These are phyloP conservation scores for Ptilorrhoa leucosticta DNA, from an alignment of 2,113 vertebrate species.

Conservation along the genomic window DNA sequence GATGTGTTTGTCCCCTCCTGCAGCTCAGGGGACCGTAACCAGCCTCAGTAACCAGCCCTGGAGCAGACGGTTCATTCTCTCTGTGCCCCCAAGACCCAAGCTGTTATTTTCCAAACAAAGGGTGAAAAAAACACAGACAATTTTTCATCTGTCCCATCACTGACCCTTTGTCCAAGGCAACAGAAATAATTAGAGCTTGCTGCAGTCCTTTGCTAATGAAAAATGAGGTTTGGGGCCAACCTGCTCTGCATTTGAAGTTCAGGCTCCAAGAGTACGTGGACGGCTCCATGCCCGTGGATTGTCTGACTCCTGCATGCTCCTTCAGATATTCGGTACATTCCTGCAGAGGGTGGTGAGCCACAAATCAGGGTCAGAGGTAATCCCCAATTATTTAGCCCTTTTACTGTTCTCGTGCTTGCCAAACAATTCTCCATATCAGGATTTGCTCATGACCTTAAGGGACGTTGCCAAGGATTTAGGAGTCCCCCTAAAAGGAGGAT, in stretches of 20 bases:
- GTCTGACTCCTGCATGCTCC: conserved; percentile 15
- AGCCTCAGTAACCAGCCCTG: not conserved
- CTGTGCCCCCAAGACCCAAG: not conserved
- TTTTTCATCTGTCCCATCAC: not conserved
- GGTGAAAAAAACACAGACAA: not conserved
- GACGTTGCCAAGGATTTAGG: conserved; percentile 51
- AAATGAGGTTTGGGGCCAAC: not conserved
- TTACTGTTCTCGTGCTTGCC: conserved; percentile 31
- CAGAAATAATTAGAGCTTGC: not conserved
- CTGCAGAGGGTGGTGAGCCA: conserved; percentile 53
- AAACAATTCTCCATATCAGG: conserved; percentile 40
- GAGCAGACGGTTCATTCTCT: not conserved
- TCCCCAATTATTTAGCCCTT: conserved; percentile 60
- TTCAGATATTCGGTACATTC: conserved; percentile 44
- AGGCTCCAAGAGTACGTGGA: not conserved
- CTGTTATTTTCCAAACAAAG: not conserved
- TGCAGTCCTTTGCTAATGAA: not conserved
- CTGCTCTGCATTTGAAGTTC: not conserved
- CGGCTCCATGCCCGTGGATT: not conserved
- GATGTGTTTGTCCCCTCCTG: not conserved
- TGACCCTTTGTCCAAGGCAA: not conserved
- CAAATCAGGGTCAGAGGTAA: conserved; percentile 56
- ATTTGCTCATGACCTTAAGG: conserved; percentile 62
- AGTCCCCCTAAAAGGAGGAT: conserved; percentile 59
- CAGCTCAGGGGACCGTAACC: not conserved